Evolutionary conservation across 2,797 vertebrate species (phyloP).

Genomic region (Galaxias olidus): DNA sequence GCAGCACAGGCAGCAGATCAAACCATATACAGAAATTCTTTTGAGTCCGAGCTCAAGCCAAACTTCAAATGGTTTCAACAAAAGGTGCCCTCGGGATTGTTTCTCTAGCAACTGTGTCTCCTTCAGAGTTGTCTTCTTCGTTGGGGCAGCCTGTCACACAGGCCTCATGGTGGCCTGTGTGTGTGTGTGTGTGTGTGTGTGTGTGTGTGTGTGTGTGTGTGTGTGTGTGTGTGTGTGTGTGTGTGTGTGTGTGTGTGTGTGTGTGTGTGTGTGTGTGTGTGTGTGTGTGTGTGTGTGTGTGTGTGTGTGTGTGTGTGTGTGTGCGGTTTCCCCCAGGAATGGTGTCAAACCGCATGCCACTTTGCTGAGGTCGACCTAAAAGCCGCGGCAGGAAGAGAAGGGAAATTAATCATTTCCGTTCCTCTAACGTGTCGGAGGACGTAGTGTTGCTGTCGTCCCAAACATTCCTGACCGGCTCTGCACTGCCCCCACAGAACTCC

Average conservation of each 20-base stretch:
- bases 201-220: no score
- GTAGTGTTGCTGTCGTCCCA: no score
- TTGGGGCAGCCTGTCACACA: not conserved
- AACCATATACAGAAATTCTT: not conserved
- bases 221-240: no score
- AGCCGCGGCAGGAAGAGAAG: slow-evolving; percentile 36
- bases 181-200: no score
- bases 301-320: no score
- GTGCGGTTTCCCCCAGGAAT: slow-evolving; percentile 39
- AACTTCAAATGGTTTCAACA: slow-evolving; percentile 5
- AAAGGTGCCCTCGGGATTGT: not conserved
- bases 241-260: no score
- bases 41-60: slow-evolving; percentile 1
- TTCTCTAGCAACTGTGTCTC: not conserved
- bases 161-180: no score
- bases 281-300: no score
- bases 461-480: no score
- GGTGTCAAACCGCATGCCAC: slow-evolving; percentile 55
- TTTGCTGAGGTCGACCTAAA: slow-evolving; percentile 49
- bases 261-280: no score
- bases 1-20: not conserved
- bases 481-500: no score
- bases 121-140: not conserved
- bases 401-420: slow-evolving; percentile 41
- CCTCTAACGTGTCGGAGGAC: slow-evolving; percentile 14